Evolutionary conservation across 2,797 vertebrate genomes (phyloP), one percentile per base, ranked within the genome.

Genomic region (Oophaga sylvatica): DNA sequence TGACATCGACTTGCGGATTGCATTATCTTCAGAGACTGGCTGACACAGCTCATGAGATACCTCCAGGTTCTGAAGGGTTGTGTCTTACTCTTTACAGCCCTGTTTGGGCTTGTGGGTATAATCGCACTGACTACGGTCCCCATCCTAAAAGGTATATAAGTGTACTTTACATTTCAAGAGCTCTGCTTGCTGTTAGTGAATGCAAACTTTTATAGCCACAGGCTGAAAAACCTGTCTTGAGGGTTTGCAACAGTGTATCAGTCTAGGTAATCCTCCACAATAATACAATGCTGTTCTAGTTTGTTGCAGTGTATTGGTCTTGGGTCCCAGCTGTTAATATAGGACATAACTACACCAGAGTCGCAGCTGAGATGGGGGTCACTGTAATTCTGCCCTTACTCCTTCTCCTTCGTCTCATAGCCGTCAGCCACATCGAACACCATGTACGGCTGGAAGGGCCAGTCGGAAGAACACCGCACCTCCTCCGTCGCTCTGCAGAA

Each of bases 361-460:
- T 9, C 35, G 35, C 70, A 73, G 70, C 67, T 11, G 65, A 26
- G 11, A 26, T 22, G 22, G 7, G 7, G 11, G 65, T 15, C n/a
- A 9, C 65, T n/a, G 15, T 16, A 29, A 67, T 29, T 29, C 12
- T 87, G 31, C 29, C 93, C 96, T 90, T 94, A 97, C 96, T 96
- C 96, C 5, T 91, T 92, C 22, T 96, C 94, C 90, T 94, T 95
- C 53, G 89, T 91, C 81, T 97, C 96, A 16, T 20, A 90, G 57
- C 96, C 96, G 3, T 97, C 96, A 20, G 77, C 90, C n/a, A 97
- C 96, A 26, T 97, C 96, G 84, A 97, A 97, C 90, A 97, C 94
- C 16, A 95, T 92, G 91, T 97, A 97, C 2, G 96, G 93, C 45
- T 95, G 95, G 91, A 97, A 97, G 0, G 94, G 95, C 96, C 96